Evolutionary conservation across 2,797 vertebrate species (phyloP).

Genomic region (Sebastolobus altivelis): DNA sequence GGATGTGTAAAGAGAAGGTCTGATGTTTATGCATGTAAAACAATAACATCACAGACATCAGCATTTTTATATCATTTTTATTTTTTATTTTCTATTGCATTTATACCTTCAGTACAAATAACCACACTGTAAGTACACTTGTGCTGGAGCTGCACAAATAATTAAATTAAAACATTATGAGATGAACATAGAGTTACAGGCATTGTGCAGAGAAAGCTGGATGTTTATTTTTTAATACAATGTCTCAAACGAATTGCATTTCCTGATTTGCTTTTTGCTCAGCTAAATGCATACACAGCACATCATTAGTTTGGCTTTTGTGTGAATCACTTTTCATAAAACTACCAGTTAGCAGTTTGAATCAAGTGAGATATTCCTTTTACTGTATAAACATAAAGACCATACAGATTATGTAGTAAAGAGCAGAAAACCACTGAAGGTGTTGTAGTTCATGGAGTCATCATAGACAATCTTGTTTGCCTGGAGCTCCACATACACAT

Average conservation of each 20-base stretch:
- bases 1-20: not conserved
- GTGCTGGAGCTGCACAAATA: not conserved
- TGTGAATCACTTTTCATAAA: not conserved
- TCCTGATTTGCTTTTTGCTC: not conserved
- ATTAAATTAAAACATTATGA: not conserved
- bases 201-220: not conserved
- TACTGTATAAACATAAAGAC: not conserved
- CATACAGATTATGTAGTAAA: conserved; percentile 40
- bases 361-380: not conserved
- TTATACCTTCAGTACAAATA: not conserved
- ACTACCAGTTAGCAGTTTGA: not conserved
- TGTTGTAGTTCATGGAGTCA: conserved; percentile 60
- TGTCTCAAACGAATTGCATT: not conserved
- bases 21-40: not conserved
- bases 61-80: not conserved
- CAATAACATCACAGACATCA: not conserved
- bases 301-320: not conserved
- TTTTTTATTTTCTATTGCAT: not conserved
- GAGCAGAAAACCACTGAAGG: conserved; percentile 73
- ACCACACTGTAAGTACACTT: not conserved
- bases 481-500: conserved; percentile 54
- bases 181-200: not conserved
- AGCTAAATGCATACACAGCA: not conserved
- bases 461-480: conserved; percentile 55
- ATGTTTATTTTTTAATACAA: not conserved